Conservation (phyloP, 2,113 vertebrate species). For the Caranx ignobilis region DNA sequence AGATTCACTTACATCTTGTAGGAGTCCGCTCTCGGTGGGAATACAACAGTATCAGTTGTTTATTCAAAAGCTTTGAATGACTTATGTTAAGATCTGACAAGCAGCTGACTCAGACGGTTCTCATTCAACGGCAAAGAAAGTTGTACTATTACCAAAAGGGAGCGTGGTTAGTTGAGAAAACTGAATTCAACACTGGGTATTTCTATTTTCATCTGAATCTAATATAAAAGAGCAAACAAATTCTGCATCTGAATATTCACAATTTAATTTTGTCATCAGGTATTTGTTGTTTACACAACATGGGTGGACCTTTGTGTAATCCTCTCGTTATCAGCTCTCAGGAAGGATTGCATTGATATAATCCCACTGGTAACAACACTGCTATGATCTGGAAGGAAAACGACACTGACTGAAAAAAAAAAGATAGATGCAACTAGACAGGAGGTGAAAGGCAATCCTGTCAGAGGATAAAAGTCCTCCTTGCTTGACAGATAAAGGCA, state of each 20-base stretch:
- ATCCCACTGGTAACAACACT: conserved; percentile 54
- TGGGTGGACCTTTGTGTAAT: conserved; percentile 56
- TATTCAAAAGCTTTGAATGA: neutral
- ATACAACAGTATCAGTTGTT: conserved; percentile 4
- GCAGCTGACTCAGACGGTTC: neutral
- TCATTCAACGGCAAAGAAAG: neutral
- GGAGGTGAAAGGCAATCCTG: conserved; percentile 49
- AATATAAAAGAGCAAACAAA: too few relatives aligned
- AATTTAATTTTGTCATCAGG: neutral
- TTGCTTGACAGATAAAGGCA: conserved; percentile 53
- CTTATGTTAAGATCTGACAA: conserved; percentile 12
- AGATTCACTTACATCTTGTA: conserved; percentile 66
- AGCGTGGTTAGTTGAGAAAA: neutral
- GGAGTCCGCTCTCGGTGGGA: conserved; percentile 7
- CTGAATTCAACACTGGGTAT: neutral
- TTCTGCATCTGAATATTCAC: neutral
- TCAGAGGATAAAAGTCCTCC: conserved; percentile 36
- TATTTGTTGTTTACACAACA: neutral
- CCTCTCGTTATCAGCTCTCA: conserved; percentile 55
- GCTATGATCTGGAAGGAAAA: conserved; percentile 49
- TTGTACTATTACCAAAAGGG: neutral
- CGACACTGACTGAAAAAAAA: conserved; percentile 17
- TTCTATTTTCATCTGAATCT: neutral
- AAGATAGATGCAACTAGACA: conserved; percentile 39
- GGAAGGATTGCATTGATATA: conserved; percentile 51